Percentiles rank a stretch among this genome's conserved stretches.
phyloP scores from a whole-genome alignment of 2,888 invertebrate genomes.

The Ceriagrion tenellum region DNA sequence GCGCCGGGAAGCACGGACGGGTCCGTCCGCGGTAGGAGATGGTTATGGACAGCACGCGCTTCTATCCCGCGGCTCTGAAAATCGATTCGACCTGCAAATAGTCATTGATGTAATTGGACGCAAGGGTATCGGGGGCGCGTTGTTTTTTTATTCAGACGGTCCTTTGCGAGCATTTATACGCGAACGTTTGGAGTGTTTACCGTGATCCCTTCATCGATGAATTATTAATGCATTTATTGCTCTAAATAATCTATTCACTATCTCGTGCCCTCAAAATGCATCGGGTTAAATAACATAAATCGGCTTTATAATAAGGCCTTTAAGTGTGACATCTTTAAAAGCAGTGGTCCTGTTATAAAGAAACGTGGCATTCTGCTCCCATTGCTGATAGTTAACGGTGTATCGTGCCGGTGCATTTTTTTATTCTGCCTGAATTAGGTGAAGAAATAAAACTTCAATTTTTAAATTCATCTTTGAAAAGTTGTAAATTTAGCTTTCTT shows the following conservation, averaged over 20 bases:
- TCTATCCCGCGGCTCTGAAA: neutral
- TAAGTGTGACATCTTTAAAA: too few species aligned
- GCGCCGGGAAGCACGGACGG: neutral
- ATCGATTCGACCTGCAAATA: constrained; percentile 30
- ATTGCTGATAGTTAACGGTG: too few species aligned
- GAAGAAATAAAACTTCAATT: too few species aligned
- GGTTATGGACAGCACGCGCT: constrained; percentile 24
- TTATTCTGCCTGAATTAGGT: too few species aligned
- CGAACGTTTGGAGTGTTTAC: neutral
- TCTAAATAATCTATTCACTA: too few species aligned
- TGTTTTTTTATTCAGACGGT: neutral
- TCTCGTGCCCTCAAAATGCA: too few species aligned
- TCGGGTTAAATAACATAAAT: too few species aligned
- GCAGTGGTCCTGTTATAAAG: too few species aligned
- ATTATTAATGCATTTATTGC: neutral
- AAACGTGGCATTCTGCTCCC: too few species aligned
- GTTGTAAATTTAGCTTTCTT: neutral
- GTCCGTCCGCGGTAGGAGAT: neutral
- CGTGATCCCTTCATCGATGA: neutral
- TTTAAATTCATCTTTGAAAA: neutral
- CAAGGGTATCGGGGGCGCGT: neutral
- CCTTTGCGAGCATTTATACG: neutral
- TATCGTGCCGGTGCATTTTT: too few species aligned
- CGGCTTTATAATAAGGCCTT: too few species aligned
- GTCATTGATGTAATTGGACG: neutral